phyloP scores from a whole-genome alignment of 2,888 invertebrate genomes.

The Eilema depressum region DNA sequence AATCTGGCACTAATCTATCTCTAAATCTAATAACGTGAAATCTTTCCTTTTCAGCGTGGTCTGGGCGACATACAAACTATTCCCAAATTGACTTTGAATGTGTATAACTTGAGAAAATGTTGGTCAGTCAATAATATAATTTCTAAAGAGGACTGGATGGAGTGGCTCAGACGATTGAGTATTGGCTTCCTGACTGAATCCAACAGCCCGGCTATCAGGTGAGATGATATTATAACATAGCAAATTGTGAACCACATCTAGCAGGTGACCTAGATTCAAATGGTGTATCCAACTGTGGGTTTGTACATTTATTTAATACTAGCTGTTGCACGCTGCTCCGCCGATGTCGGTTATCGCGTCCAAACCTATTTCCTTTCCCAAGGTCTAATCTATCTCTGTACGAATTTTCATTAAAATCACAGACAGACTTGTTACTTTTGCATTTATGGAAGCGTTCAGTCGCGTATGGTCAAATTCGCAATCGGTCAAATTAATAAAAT shows the following conservation, averaged over 20 bases:
- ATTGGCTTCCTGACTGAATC: constrained; percentile 97
- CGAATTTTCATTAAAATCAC: too few relatives aligned
- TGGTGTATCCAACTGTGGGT: too few relatives aligned
- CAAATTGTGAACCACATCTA: not conserved
- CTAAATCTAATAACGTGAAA: not conserved
- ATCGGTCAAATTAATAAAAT: too few relatives aligned
- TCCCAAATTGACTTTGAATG: constrained; percentile 93
- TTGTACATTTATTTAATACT: too few relatives aligned
- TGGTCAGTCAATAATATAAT: constrained; percentile 96
- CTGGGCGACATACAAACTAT: constrained; percentile 87
- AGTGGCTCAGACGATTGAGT: constrained; percentile 97
- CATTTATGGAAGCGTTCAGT: too few relatives aligned
- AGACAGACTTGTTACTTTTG: too few relatives aligned
- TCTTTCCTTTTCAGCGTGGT: constrained; percentile 63
- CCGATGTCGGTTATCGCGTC: too few relatives aligned
- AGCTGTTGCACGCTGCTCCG: too few relatives aligned
- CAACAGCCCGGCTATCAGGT: constrained; percentile 96
- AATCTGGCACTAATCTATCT: not conserved
- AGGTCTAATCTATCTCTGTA: too few relatives aligned
- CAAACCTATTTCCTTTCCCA: too few relatives aligned
- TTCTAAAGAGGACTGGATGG: constrained; percentile 99
- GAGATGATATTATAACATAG: constrained; percentile 26
- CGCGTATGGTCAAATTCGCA: too few relatives aligned
- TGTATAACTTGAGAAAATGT: constrained; percentile 93
- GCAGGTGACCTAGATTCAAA: too few relatives aligned